phyloP scores from a whole-genome alignment of 2,113 vertebrate species.

The Psilopsiagon aymara region DNA sequence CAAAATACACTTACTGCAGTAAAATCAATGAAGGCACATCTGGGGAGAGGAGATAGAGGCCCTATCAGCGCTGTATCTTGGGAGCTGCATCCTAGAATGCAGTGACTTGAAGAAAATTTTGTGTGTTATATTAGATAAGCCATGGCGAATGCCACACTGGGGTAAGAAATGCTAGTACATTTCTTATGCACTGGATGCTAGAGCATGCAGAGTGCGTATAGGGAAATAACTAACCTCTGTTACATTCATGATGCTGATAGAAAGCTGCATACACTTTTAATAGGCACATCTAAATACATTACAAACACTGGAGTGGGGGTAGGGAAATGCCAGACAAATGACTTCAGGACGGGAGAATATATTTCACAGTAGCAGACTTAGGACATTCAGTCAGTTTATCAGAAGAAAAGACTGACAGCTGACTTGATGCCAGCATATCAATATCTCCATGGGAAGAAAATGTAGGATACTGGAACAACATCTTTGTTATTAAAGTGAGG shows the following conservation, averaged over 20 bases:
- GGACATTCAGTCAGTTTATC: not conserved
- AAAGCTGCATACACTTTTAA: not conserved
- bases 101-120: not conserved
- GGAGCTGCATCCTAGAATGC: not conserved
- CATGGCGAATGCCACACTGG: not conserved
- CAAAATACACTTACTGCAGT: not conserved
- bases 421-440: not conserved
- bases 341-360: not conserved
- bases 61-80: not conserved
- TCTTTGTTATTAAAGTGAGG: not conserved
- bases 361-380: not conserved
- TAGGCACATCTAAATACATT: not conserved
- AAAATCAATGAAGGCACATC: not conserved
- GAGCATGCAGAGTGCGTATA: not conserved
- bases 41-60: not conserved
- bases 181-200: not conserved
- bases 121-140: not conserved
- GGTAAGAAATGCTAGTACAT: not conserved
- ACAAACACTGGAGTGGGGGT: not conserved
- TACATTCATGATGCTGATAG: not conserved
- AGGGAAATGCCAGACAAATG: not conserved
- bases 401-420: slow-evolving; percentile 6
- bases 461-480: not conserved
- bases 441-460: not conserved
- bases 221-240: not conserved